Evolutionary conservation across 2,113 vertebrate species (phyloP), one percentile per base, ranked within the genome.

Genomic region (Toxotes chatareus): DNA sequence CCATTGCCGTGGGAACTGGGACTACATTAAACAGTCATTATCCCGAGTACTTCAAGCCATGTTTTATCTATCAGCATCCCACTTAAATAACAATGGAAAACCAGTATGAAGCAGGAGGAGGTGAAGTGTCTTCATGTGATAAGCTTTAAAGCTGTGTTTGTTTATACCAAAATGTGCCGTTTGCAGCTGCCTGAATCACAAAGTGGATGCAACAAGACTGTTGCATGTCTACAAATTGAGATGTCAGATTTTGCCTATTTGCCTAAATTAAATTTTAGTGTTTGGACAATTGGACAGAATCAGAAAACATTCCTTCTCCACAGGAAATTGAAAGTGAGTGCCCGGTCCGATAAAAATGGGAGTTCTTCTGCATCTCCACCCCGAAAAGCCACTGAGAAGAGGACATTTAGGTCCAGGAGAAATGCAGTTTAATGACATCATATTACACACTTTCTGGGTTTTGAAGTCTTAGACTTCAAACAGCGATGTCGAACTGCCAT

Each of bases 1-100:
- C 72, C 71, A 80, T 84, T 12, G 74, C 89, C 86, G 91, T 94
- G 94, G 92, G 93, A 94, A 94, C 89, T 80, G 82, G 86, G 80
- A 63, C 86, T 84, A 84, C 86, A 87, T 93, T 92, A 93, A 93
- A 93, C 85, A 92, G 86, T 91, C 83, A 93, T 94, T 93, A 93
- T 86, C 92, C 89, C 7, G 1, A 77, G 82, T 73, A 79, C 79
- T 76, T 89, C 85, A 84, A 72, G 66, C 87, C 83, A 47, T 73
- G 76, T 86, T 89, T 91, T 89, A 89, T 89, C 91, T 83, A 57
- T 72, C 80, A 86, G 69, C 83, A 86, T 88, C 86, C 83, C 71
- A 87, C 86, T 91, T 88, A 85, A 86, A 84, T 64, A 79, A 89
- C 83, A 86, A 79, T 59, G 69, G 53, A 47, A 73, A 63, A 84